These are phyloP conservation scores for Drosophila phalerata DNA, from an alignment of 2,888 invertebrate species.

Conservation along the genomic window DNA sequence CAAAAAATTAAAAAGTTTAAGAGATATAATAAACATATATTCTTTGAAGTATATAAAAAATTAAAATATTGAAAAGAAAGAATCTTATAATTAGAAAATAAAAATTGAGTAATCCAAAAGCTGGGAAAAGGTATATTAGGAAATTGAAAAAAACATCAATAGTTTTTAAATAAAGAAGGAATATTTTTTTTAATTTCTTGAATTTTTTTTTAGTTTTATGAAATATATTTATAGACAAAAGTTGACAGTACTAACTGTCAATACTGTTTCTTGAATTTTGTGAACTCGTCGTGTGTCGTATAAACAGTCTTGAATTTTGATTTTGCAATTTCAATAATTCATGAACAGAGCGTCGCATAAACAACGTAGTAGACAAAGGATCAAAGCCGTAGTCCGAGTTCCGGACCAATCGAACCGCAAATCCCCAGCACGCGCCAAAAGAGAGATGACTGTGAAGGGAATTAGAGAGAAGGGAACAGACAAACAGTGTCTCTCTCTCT, in stretches of 20 bases:
- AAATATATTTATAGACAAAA: no score
- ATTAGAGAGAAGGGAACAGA: not conserved
- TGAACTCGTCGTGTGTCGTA: not conserved
- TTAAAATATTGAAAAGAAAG: no score
- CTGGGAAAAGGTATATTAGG: no score
- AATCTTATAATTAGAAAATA: no score
- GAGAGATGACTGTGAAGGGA: constrained; percentile 15
- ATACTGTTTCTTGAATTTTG: not conserved
- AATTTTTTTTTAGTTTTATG: no score
- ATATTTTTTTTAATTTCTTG: no score
- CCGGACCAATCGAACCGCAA: constrained; percentile 54
- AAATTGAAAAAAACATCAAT: no score
- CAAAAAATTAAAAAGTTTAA: no score
- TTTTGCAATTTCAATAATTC: not conserved
- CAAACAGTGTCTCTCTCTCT: not conserved
- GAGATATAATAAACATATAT: no score
- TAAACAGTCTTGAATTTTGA: not conserved
- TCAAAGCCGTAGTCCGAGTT: constrained; percentile 6
- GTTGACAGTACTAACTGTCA: not conserved
- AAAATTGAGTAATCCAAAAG: no score
- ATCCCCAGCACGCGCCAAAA: constrained; percentile 67
- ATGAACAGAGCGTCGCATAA: not conserved
- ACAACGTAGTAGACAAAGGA: constrained; percentile 8
- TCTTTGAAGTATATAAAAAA: no score
- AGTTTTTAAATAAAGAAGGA: no score